These are phyloP conservation scores for Aldrovandia affinis DNA, from an alignment of 2,797 vertebrate species.

Conservation along the genomic window DNA sequence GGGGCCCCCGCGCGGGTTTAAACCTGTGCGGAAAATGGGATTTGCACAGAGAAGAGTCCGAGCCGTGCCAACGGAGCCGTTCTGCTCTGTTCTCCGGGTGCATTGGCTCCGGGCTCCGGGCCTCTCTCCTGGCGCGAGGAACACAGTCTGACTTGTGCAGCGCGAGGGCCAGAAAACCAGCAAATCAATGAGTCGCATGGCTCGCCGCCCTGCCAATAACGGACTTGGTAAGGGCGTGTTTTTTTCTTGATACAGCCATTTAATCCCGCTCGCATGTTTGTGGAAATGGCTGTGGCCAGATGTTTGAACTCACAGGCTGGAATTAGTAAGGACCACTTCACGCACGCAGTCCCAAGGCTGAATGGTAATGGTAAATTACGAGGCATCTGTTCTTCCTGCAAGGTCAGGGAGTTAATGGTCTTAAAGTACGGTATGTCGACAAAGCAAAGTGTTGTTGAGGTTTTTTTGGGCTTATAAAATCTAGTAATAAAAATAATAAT, in stretches of 20 bases:
- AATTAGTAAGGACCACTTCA: background rate
- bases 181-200: background rate
- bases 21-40: slow-evolving; percentile 43
- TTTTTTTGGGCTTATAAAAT: background rate
- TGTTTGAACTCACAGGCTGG: slow-evolving; percentile 33
- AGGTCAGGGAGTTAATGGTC: background rate
- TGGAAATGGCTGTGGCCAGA: slow-evolving; percentile 48
- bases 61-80: slow-evolving; percentile 34
- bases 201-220: background rate
- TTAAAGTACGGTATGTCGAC: background rate
- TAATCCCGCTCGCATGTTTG: slow-evolving; percentile 25
- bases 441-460: background rate
- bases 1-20: slow-evolving; percentile 48
- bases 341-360: background rate
- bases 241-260: slow-evolving; percentile 31
- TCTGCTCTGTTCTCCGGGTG: background rate
- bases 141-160: background rate
- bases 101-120: background rate
- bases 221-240: background rate
- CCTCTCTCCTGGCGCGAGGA: background rate
- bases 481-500: slow-evolving; percentile 10
- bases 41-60: slow-evolving; percentile 46
- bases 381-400: background rate
- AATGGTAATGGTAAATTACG: too few species aligned
- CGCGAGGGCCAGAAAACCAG: background rate